Percentiles rank a stretch among this genome's conserved stretches.
Conservation (phyloP, 2,797 vertebrate species). For the Xenops minutus region DNA sequence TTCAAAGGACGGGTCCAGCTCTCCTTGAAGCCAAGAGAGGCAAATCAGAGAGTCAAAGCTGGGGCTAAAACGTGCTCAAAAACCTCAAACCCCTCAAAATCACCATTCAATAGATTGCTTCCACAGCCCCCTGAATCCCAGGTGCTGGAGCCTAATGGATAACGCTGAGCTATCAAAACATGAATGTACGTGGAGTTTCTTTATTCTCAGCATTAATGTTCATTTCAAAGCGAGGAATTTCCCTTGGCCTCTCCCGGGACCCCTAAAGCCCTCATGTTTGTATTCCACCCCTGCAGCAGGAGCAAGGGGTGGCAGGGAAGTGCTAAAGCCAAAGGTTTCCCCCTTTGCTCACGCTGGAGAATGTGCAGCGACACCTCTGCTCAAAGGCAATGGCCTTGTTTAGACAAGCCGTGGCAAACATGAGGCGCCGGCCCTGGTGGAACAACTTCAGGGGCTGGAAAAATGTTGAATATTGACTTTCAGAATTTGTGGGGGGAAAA, state of each 20-base stretch:
- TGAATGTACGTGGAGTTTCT: neutral
- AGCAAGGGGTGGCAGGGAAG: neutral
- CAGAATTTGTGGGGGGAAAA: neutral
- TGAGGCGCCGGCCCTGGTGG: neutral
- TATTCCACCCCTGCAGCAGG: conserved; percentile 7
- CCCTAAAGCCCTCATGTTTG: conserved; percentile 63
- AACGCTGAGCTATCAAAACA: neutral
- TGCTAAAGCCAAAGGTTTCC: conserved; percentile 71
- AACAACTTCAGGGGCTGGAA: conserved; percentile 14
- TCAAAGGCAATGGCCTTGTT: conserved; percentile 38
- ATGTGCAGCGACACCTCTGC: conserved; percentile 60
- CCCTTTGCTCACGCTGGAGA: conserved; percentile 48
- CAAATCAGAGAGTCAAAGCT: neutral
- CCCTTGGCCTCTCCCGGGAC: conserved; percentile 28
- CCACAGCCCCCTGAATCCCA: neutral
- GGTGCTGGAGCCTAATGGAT: neutral
- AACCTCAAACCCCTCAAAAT: neutral
- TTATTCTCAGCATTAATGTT: conserved; percentile 7
- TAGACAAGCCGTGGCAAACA: conserved; percentile 47
- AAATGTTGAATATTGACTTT: conserved; percentile 44
- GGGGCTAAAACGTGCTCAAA: neutral
- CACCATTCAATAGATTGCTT: neutral
- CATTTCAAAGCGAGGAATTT: conserved; percentile 57
- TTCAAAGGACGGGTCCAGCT: neutral
- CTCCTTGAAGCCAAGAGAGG: neutral